These are phyloP conservation scores for Notarius lentiginosus DNA, from an alignment of 2,113 vertebrate genomes.

Conservation along the genomic window DNA sequence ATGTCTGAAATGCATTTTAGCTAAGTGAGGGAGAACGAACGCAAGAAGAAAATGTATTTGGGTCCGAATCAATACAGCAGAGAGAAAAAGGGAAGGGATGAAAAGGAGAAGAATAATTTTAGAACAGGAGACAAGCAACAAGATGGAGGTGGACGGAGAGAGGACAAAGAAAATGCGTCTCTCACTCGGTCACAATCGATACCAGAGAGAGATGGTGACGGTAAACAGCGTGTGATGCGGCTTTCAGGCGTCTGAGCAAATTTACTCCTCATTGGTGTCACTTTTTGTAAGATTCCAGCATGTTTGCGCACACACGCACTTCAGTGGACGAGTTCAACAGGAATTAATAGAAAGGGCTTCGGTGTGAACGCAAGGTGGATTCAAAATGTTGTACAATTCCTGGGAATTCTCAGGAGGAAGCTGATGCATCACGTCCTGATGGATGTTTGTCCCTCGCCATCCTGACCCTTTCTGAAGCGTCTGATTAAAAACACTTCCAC, in stretches of 20 bases:
- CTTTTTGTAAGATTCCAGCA: not conserved
- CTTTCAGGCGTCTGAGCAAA: not conserved
- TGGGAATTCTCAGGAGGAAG: not conserved
- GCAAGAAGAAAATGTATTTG: not conserved
- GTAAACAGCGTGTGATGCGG: not conserved
- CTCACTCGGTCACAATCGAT: not conserved
- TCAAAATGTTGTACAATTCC: not conserved
- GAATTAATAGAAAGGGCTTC: not conserved
- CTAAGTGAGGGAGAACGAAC: not conserved
- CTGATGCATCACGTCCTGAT: not conserved
- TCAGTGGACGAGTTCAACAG: not conserved
- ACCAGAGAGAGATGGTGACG: not conserved
- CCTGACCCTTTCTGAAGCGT: not conserved
- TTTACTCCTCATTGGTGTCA: conserved; percentile 5
- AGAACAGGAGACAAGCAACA: not conserved
- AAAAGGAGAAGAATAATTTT: not conserved
- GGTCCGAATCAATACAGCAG: not conserved
- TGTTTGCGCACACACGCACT: not conserved
- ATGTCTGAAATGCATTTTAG: no score
- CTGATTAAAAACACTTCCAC: not conserved
- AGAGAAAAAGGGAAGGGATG: not conserved
- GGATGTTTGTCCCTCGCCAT: not conserved
- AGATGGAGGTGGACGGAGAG: not conserved
- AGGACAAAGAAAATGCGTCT: not conserved
- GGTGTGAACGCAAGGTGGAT: not conserved